Base-by-base conservation (phyloP, 2,797 vertebrate genomes). In the Gambusia yucatana region DNA sequence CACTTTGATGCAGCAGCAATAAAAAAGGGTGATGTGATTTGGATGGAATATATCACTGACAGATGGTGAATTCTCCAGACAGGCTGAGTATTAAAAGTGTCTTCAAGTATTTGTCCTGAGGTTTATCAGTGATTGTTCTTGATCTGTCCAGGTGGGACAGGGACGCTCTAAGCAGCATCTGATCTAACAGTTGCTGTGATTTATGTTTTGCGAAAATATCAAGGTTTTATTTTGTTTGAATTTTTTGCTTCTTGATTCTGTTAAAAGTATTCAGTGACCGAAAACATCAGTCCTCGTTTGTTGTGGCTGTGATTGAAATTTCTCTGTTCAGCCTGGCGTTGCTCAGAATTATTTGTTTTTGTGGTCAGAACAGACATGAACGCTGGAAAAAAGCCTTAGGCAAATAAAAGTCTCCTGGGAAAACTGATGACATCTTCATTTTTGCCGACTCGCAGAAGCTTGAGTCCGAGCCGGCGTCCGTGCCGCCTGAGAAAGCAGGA, bases 401-500 rank as follows among this genome's bases (percentile, higher is more conserved):
- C 50, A 83, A 87, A 81, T 76, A 52, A 79, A 84, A 80, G 61
- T 43, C 78, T 59, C 67, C 28, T 76, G 50, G 39, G 36, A 70
- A 82, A 84, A 83, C 57, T 41, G 50, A 75, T 75, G 69, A 48
- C 63, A 65, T 82, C 59, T 30, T 82, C 41, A 36, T 78, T 80
- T 79, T 87, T 50, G 41, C 28, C 61, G 75, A 43, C 70, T 89
- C 73, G 9, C 48, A 36, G 59, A 48, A 39, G n/a, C 10, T 59
- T 76, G 57, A 61, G 36, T 63, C 67, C 55, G 73, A 76, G 46
- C 65, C 43, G 33, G 33, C 28, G 30, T 75, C 55, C 20, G 28
- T 75, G 82, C 85, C 69, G 70, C 77, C 82, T 70, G 47, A 39
- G 76, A 55, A 44, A 67, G 72, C 79, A 81, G 75, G 78, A 89